Conservation (phyloP, 1,140 invertebrate species). For the Lordiphosa mommai region DNA sequence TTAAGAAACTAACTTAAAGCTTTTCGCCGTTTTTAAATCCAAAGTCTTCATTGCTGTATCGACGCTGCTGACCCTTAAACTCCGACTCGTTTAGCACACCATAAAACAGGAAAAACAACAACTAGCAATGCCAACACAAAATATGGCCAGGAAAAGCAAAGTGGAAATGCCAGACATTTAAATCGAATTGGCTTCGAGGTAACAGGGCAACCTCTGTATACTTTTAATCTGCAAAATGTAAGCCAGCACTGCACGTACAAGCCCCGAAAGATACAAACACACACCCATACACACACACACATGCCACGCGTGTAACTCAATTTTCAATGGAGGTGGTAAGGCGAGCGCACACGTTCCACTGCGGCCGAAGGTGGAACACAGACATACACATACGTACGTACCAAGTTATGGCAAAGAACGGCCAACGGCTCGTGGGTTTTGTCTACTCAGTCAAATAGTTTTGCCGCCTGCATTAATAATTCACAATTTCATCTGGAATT, state of each 20-base stretch:
- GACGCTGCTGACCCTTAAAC: constrained; percentile 48
- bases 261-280: constrained; percentile 27
- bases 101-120: constrained; percentile 49
- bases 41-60: background rate
- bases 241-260: constrained; percentile 42
- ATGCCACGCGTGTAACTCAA: constrained; percentile 68
- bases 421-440: constrained; percentile 43
- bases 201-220: constrained; percentile 26
- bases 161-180: constrained; percentile 74
- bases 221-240: constrained; percentile 68
- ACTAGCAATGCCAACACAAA: constrained; percentile 27
- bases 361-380: background rate
- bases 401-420: constrained; percentile 7
- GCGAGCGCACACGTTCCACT: constrained; percentile 45
- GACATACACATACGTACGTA: background rate
- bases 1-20: too few species aligned
- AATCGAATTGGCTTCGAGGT: constrained; percentile 74
- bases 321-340: constrained; percentile 60
- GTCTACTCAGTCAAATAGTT: constrained; percentile 75
- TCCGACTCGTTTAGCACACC: constrained; percentile 52
- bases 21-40: background rate
- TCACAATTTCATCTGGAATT: constrained; percentile 79
- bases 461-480: constrained; percentile 76
- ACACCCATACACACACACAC: constrained; percentile 22
- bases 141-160: constrained; percentile 69